Conservation (phyloP, 2,113 vertebrate genomes). For the Siniperca chuatsi region DNA sequence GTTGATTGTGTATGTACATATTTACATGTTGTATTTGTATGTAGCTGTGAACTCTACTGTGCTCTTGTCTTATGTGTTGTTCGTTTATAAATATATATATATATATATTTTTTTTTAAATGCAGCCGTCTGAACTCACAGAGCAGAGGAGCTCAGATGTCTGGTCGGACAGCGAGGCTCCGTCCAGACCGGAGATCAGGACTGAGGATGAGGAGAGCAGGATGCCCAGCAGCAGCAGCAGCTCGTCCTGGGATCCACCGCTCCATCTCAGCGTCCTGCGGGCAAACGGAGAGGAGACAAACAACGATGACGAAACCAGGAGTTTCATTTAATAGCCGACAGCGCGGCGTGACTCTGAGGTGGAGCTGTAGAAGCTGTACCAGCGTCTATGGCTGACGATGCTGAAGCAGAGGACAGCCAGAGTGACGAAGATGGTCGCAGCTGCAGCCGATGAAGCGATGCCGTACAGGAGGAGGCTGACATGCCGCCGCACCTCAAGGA, state of each 20-base stretch:
- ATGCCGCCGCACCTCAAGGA: slow-evolving; percentile 85
- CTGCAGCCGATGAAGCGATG: slow-evolving; percentile 87
- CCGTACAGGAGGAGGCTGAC: slow-evolving; percentile 88
- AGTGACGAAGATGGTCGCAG: slow-evolving; percentile 88
- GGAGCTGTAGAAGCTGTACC: slow-evolving; percentile 78
- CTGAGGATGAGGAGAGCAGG: slow-evolving; percentile 91
- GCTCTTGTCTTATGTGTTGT: background rate
- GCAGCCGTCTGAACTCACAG: slow-evolving; percentile 84
- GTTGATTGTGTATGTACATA: too few relatives aligned
- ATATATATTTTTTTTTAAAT: background rate
- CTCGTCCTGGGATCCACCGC: slow-evolving; percentile 89
- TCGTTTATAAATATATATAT: too few relatives aligned
- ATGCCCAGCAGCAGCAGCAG: slow-evolving; percentile 93
- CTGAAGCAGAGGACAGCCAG: slow-evolving; percentile 89
- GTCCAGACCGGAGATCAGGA: slow-evolving; percentile 92
- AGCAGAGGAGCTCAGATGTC: slow-evolving; percentile 90
- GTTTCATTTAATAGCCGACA: too few relatives aligned
- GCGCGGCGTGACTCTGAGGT: background rate
- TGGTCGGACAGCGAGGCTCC: slow-evolving; percentile 87
- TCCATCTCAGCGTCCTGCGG: slow-evolving; percentile 88
- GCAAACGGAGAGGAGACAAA: background rate
- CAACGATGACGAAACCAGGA: background rate
- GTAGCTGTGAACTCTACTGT: too few relatives aligned
- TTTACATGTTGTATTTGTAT: too few relatives aligned
- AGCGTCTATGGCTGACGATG: slow-evolving; percentile 85